phyloP scores from a whole-genome alignment of 2,113 vertebrate species.

The Egretta garzetta region DNA sequence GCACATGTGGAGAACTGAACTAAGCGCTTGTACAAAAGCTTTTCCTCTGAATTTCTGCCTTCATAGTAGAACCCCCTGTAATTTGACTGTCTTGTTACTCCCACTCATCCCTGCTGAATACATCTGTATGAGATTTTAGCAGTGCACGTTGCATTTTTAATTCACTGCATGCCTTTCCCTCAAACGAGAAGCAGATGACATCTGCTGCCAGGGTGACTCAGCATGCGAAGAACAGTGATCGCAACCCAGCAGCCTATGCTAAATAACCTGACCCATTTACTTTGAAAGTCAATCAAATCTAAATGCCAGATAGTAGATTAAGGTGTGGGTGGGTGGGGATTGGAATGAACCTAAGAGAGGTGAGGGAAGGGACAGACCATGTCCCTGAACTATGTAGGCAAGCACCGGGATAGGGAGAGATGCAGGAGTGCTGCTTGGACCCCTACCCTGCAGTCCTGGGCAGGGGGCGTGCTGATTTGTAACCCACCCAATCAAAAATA shows the following conservation, averaged over 20 bases:
- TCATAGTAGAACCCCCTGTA: slow-evolving; percentile 47
- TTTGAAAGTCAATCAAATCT: slow-evolving; percentile 19
- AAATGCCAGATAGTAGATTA: slow-evolving; percentile 18
- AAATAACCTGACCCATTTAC: slow-evolving; percentile 28
- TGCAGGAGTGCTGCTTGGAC: not conserved
- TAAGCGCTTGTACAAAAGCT: not conserved
- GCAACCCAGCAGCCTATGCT: not conserved
- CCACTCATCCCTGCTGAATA: slow-evolving; percentile 54
- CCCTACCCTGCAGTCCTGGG: not conserved
- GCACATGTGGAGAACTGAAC: slow-evolving; percentile 27
- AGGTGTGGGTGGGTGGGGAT: slow-evolving; percentile 4
- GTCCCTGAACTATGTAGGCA: not conserved
- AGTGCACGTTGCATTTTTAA: slow-evolving; percentile 36
- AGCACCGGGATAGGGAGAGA: not conserved
- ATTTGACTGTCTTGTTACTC: slow-evolving; percentile 64
- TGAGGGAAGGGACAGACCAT: not conserved
- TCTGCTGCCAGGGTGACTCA: slow-evolving; percentile 65
- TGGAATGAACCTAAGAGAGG: not conserved
- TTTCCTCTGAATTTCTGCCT: slow-evolving; percentile 35
- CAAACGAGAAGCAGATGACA: slow-evolving; percentile 38
- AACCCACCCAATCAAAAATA: slow-evolving; percentile 1
- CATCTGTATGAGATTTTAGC: slow-evolving; percentile 43
- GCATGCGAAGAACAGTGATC: not conserved
- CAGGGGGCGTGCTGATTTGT: not conserved
- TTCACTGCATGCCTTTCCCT: slow-evolving; percentile 29